Evolutionary conservation across 1,140 invertebrate genomes (phyloP).

Genomic region (Drosophila eugracilis): DNA sequence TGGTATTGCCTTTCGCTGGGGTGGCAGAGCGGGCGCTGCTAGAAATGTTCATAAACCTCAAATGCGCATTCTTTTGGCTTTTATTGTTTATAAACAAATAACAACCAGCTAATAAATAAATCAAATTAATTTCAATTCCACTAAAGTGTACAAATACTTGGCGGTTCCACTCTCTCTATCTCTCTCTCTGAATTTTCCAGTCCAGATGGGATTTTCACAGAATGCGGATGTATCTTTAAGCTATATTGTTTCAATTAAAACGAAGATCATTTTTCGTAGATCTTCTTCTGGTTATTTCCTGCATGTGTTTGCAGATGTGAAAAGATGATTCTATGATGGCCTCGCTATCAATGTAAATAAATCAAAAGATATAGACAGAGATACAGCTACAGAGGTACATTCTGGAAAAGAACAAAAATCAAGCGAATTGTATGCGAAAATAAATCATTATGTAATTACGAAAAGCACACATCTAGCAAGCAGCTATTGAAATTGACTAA

Average conservation of each 20-base stretch:
- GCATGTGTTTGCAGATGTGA: too few relatives aligned
- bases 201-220: neutral
- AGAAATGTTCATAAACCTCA: constrained; percentile 78
- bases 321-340: constrained; percentile 23
- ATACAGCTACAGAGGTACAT: neutral
- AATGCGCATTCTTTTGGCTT: constrained; percentile 76
- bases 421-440: constrained; percentile 69
- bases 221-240: neutral
- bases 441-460: constrained; percentile 81
- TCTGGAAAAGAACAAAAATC: constrained; percentile 21
- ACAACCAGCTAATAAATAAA: constrained; percentile 79
- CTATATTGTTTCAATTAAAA: neutral
- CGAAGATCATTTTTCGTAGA: neutral
- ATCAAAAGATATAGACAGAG: constrained; percentile 27
- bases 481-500: constrained; percentile 31
- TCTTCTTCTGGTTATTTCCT: constrained; percentile 3
- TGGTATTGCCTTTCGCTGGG: constrained; percentile 26
- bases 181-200: neutral
- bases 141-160: constrained; percentile 3
- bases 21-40: constrained; percentile 44
- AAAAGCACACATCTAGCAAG: constrained; percentile 16
- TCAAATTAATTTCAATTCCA: constrained; percentile 70
- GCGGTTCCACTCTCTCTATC: too few relatives aligned
- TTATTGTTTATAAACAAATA: constrained; percentile 83
- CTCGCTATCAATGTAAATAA: constrained; percentile 43